These are phyloP conservation scores for Barnardius zonarius DNA, from an alignment of 2,113 vertebrate genomes.

Conservation along the genomic window DNA sequence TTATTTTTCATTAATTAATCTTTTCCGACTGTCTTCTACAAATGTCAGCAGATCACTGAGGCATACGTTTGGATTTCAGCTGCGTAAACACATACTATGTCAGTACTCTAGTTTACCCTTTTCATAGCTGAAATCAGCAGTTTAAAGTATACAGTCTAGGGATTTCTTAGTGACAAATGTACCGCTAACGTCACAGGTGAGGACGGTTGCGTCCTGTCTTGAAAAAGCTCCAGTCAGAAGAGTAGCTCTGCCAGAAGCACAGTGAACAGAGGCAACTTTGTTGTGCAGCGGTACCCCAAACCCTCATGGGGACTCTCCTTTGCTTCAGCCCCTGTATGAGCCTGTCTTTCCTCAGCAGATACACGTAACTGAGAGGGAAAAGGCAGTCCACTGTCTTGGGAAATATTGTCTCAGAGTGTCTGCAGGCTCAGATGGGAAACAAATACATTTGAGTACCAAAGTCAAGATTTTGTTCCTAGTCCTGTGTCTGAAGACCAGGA, in stretches of 20 bases:
- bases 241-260: neutral
- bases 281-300: neutral
- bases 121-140: neutral
- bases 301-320: neutral
- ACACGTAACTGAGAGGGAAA: neutral
- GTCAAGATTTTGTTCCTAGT: neutral
- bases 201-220: neutral
- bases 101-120: neutral
- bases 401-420: neutral
- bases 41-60: neutral
- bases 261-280: neutral
- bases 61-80: neutral
- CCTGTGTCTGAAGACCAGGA: neutral
- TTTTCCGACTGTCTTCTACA: neutral
- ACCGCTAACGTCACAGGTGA: neutral
- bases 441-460: neutral
- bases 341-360: neutral
- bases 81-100: neutral
- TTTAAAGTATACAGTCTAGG: neutral
- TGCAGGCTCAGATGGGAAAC: neutral
- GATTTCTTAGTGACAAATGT: neutral
- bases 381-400: neutral
- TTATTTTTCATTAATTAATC: neutral
- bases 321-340: neutral
- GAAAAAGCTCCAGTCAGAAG: accelerated